Evolutionary conservation across 2,888 invertebrate species (phyloP), one percentile per base, ranked within the genome.

Genomic region (Erpobdella octoculata): DNA sequence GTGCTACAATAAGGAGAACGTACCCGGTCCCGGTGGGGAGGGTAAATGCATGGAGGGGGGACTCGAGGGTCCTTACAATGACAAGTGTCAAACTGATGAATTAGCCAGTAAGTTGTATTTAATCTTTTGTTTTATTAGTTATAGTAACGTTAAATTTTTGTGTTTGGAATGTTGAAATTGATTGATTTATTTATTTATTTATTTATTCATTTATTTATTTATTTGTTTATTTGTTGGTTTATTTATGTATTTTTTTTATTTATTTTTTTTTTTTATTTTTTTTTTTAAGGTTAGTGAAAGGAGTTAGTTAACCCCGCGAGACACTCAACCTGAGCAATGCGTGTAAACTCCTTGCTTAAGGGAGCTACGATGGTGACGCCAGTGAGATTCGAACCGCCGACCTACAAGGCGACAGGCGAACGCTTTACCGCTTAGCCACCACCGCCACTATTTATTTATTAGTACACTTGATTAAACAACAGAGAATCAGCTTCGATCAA

Each of bases 1-100:
- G 95, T 95, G 94, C 82, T 89, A 92, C 0, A 78, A 80, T 33
- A 80, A 80, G 3, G 62, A 89, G 87, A 80, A 80, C 2, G 62
- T 89, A 87, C 79, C 75, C 70, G 21, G 37, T 21, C 36, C 36
- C 21, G 79, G 80, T 71, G 87, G 87, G 0, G 77, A 81, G 71
- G 94, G 94, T n/a, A 87, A 91, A 5, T 94, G 94, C 62, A 72
- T 68, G 68, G 59, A 72, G 68, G 72, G 72, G 0, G 72, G 72
- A 0, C 61, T 68, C 3, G 38, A 46, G 1, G 72, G 72, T 33
- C 65, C 71, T 71, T 2, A 76, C 76, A 5, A 25, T 28, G 15
- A 53, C 18, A 15, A 21, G 5, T 53, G 53, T 28, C 53, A n/a
- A 15, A n/a, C 53, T 1, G 53, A 53, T n/a, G 9, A 25, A 8